phyloP scores from a whole-genome alignment of 2,113 vertebrate genomes.

The Calonectris borealis region DNA sequence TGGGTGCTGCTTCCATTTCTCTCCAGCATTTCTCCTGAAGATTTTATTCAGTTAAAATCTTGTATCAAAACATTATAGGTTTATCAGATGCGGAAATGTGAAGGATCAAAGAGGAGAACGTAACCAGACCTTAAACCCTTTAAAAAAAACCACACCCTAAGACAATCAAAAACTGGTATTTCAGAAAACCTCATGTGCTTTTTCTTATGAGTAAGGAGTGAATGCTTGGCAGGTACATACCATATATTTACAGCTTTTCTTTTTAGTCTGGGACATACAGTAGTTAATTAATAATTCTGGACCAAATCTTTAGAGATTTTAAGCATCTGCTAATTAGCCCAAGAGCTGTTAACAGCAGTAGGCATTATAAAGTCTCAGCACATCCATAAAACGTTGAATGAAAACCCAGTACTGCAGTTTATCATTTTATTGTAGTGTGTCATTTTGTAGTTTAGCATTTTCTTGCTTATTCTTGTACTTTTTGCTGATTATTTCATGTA shows the following conservation, averaged over 20 bases:
- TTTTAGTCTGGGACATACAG: neutral
- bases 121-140: neutral
- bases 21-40: neutral
- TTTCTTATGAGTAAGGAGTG: neutral
- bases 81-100: neutral
- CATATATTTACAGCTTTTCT: neutral
- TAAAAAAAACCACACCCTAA: rapidly evolving
- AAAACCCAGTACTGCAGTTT: neutral
- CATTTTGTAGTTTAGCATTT: neutral
- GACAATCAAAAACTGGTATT: neutral
- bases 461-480: neutral
- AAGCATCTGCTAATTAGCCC: slow-evolving; percentile 11
- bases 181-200: neutral
- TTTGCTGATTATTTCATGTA: neutral
- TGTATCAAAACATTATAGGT: neutral
- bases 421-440: neutral
- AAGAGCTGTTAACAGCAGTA: neutral
- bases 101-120: neutral
- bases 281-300: neutral
- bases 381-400: neutral
- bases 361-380: neutral
- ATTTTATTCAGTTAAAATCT: neutral
- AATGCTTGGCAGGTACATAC: neutral
- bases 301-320: neutral
- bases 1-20: neutral